These are phyloP conservation scores for Aepyceros melampus DNA, from an alignment of 2,113 vertebrate species.

Conservation along the genomic window DNA sequence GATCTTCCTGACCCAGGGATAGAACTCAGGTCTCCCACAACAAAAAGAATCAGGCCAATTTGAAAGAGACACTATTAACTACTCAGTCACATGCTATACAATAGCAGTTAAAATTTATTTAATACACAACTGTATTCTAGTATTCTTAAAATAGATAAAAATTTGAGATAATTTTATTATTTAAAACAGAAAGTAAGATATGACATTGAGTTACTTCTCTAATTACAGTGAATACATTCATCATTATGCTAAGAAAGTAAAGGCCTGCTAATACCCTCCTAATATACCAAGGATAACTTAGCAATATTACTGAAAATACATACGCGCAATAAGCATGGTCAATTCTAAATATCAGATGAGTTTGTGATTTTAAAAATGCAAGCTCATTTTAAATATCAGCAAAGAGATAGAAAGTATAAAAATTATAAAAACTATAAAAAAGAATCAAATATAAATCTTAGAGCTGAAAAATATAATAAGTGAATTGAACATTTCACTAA, in stretches of 20 bases:
- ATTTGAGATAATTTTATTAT: not conserved
- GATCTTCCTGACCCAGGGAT: not conserved
- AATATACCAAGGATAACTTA: not conserved
- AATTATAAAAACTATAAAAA: not conserved
- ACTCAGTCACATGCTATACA: not conserved
- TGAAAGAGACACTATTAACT: not conserved
- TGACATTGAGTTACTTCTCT: not conserved
- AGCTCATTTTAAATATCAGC: not conserved
- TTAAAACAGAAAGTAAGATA: not conserved
- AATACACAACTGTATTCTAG: not conserved
- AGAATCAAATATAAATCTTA: not conserved
- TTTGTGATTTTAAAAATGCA: not conserved
- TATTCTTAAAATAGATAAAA: conserved; percentile 18
- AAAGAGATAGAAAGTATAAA: not conserved
- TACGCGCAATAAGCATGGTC: not conserved
- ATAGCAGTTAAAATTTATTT: not conserved
- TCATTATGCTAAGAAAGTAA: not conserved
- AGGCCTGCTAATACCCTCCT: not conserved
- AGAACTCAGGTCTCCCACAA: not conserved
- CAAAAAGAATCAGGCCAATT: not conserved
- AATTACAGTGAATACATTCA: not conserved
- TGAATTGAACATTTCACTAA: not conserved
- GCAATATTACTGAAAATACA: not conserved
- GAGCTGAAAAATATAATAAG: not conserved
- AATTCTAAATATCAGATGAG: not conserved